Base-by-base conservation (phyloP, 2,888 invertebrate genomes). In the Augiades crinisus region DNA sequence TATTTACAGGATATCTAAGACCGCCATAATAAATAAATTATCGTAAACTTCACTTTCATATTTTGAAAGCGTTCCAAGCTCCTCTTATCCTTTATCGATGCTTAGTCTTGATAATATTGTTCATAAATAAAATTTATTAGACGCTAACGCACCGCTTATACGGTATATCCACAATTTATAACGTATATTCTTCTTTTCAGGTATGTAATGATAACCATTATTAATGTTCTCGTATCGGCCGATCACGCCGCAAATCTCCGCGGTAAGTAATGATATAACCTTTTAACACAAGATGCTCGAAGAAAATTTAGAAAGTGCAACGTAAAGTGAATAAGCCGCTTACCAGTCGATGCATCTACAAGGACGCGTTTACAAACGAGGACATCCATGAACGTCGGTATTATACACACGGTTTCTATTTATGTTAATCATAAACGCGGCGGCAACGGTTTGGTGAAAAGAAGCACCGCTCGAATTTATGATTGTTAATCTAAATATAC, bases 181-280 rank as follows among this genome's bases (percentile, higher is more conserved):
- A 60, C 43, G 58, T 53, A 17, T 55, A 61, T 69, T 69, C 68
- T 64, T 66, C 46, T 62, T 78, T 78, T 62, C 79, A 61, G 60
- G 58, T 59, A 61, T 56, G 60, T 54, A 62, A 59, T 55, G 52
- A 33, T 36, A 19, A 30, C 30, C 27, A 10, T 38, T 47, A 47
- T 16, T 31, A 7, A 19, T 30, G 21, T 1, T 33, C 2, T 22
- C 31, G 7, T 19, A 49, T 49, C 45, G 33, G 41, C 46, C 49
- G 45, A 54, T 56, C 52, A 43, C 34, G 38, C 47, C 19, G 53
- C 50, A 49, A 55, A 53, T 56, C 53, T 53, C 47, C 46, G 43
- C 53, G 45, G 57, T 64, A 56, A 64, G 62, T 62, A 47, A 49
- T 34, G 22, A 54, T 36, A 53, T 58, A 56, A 59, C 54, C 51